These are phyloP conservation scores for Steromphala cineraria DNA, from an alignment of 2,888 invertebrate genomes.

Conservation along the genomic window DNA sequence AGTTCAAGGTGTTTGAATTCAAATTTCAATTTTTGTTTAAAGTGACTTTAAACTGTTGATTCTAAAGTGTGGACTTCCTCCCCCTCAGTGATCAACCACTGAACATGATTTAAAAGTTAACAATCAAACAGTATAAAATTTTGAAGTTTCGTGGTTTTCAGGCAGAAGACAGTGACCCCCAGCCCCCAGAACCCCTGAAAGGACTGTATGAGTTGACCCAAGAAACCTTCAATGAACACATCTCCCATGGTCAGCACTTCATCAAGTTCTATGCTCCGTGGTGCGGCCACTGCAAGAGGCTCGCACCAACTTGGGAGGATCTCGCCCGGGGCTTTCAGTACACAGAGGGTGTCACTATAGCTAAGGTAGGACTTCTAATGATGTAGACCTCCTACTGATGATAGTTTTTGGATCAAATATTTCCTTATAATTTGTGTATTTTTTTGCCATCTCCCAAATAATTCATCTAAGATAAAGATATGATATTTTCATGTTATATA, in stretches of 20 bases:
- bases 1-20: too few species aligned
- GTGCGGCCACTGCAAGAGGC: conserved; percentile 89
- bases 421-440: too few species aligned
- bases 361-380: conserved; percentile 77
- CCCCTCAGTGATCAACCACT: too few species aligned
- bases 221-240: conserved; percentile 84
- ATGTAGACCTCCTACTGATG: not conserved
- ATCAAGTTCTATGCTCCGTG: conserved; percentile 95
- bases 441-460: too few species aligned
- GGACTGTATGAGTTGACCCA: conserved; percentile 79
- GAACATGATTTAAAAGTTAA: too few species aligned
- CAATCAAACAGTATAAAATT: not conserved
- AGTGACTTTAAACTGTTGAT: too few species aligned
- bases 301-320: conserved; percentile 90
- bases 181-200: not conserved
- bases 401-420: too few species aligned
- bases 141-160: not conserved
- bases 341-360: conserved; percentile 83
- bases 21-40: too few species aligned
- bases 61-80: too few species aligned
- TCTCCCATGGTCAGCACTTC: conserved; percentile 87
- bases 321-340: conserved; percentile 83
- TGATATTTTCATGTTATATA: too few species aligned
- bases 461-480: too few species aligned
- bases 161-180: conserved; percentile 16